Evolutionary conservation across 2,113 vertebrate species (phyloP), one percentile per base, ranked within the genome.

Genomic region (Calyptommatus sinebrachiatus): DNA sequence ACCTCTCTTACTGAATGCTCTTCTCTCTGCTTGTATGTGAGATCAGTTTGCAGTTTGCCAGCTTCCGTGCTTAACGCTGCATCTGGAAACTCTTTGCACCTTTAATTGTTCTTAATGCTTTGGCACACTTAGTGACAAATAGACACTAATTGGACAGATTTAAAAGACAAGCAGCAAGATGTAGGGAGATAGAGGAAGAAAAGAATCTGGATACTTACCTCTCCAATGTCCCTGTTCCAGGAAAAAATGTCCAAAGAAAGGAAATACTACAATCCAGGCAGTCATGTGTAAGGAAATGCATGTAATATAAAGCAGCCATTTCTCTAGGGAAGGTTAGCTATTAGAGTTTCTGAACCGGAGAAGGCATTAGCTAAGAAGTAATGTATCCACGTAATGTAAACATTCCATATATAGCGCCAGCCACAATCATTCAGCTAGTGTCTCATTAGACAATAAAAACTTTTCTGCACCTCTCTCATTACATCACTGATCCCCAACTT

Each of bases 31-130:
- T 53, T 84, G 88, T 87, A 81, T 77, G 82, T 1, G 77, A 87
- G 84, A 87, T 77, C 86, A 79, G 85, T 78, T 78, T 57, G 76
- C 45, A 0, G 82, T 85, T 72, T 91, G 82, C 81, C 85, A 9
- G 83, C 87, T 76, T 87, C 85, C 24, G 88, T 0, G 1, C 77
- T 35, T 75, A 76, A 72, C 0, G 12, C 88, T 86, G 80, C 94
- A 92, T 90, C 92, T 94, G 92, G 91, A 93, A 90, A 69, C 89
- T 83, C 88, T 90, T 92, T 90, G 91, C 90, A 83, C 87, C 86
- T 92, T 82, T 93, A 93, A 94, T 94, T 90, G 92, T 87, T 85
- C 85, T 79, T 91, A 93, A 93, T 93, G 90, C 91, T 83, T 88
- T 90, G 91, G 90, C 91, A 91, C 82, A 21, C 71, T 2, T 78